Evolutionary conservation across 2,797 vertebrate species (phyloP).

Genomic region (Tokudaia muenninki): DNA sequence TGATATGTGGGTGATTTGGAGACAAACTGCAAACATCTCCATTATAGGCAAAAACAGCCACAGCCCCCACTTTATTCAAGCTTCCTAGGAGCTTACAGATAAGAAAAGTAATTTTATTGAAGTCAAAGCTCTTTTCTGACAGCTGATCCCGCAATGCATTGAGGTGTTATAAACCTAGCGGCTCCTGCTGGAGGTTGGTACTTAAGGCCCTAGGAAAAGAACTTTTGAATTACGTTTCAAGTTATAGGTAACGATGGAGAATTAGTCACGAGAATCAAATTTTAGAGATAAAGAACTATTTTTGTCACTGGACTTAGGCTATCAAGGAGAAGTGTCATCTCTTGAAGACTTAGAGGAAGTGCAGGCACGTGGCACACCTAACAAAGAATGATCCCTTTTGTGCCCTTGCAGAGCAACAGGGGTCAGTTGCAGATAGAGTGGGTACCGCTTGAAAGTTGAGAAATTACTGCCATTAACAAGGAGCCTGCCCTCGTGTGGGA

Average conservation of each 20-base stretch:
- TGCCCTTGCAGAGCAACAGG: not conserved
- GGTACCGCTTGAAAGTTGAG: too few relatives aligned
- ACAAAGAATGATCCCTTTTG: rapidly evolving
- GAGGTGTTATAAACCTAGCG: not conserved
- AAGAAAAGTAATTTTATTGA: conserved; percentile 75
- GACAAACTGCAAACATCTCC: not conserved
- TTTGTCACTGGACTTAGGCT: not conserved
- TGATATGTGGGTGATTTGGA: not conserved
- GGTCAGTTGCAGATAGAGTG: rapidly evolving
- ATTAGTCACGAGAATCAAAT: conserved; percentile 54
- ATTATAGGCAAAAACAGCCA: not conserved
- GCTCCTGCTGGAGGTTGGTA: conserved; percentile 25
- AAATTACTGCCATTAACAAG: rapidly evolving
- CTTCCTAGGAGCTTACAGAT: conserved; percentile 27
- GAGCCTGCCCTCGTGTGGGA: rapidly evolving
- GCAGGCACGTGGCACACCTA: rapidly evolving
- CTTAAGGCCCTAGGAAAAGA: conserved; percentile 44
- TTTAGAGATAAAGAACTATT: conserved; percentile 49
- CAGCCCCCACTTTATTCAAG: not conserved
- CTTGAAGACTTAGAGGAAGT: not conserved
- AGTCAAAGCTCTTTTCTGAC: conserved; percentile 62
- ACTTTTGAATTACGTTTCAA: conserved; percentile 43
- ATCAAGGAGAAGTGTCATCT: not conserved
- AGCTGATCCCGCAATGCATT: conserved; percentile 11
- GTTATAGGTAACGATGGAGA: conserved; percentile 53